A percentile compares a stretch with the other conserved stretches of the same genome.
Conservation (phyloP, 2,113 vertebrate species). For the Tachysurus fulvidraco region DNA sequence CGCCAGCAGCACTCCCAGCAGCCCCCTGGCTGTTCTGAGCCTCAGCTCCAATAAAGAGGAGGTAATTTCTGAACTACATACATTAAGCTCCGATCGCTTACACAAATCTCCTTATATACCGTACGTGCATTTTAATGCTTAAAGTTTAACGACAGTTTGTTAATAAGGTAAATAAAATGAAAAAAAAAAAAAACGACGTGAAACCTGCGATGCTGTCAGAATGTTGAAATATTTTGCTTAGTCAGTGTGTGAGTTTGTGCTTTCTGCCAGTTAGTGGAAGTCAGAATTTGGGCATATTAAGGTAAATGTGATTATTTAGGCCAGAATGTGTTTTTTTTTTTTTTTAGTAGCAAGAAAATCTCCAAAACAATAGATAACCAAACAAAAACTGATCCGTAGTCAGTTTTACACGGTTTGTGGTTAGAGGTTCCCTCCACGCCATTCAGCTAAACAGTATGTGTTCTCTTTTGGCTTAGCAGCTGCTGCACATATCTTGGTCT, state of each 20-base stretch:
- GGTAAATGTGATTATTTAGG: background rate
- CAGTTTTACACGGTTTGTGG: background rate
- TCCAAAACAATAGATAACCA: background rate
- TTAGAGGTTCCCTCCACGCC: background rate
- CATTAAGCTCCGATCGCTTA: background rate
- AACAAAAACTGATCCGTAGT: background rate
- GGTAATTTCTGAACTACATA: slow-evolving; percentile 56
- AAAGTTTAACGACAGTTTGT: background rate
- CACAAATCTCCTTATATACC: background rate
- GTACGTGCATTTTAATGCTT: background rate
- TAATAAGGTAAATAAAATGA: background rate
- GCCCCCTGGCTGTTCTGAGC: slow-evolving; percentile 76
- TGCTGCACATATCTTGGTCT: background rate
- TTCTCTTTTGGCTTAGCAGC: background rate
- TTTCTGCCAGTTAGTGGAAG: background rate
- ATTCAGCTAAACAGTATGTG: background rate
- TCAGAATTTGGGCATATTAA: background rate
- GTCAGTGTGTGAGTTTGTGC: background rate
- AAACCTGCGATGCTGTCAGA: background rate
- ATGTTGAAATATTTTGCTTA: background rate
- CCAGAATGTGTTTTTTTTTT: background rate
- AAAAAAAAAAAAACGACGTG: too few species aligned
- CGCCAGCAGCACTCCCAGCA: slow-evolving; percentile 73
- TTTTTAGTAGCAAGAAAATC: background rate
- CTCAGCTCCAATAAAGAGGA: slow-evolving; percentile 78